Evolutionary conservation across 23 tunicate species (phyloP), one percentile per base, ranked within the genome.

Genomic region (Trididemnum nubilum): DNA sequence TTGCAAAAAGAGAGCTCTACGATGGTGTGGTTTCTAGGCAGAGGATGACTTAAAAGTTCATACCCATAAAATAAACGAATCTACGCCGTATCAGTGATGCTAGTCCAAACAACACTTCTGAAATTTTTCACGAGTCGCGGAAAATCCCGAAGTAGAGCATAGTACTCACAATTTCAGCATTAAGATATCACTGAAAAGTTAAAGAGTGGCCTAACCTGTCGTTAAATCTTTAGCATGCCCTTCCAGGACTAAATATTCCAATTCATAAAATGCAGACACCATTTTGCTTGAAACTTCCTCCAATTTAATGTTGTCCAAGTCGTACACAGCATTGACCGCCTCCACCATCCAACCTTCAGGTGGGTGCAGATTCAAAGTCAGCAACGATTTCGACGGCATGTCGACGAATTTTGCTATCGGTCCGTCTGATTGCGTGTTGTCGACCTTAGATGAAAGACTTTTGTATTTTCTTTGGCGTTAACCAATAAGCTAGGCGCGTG

Each of bases 341-440:
- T 89, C 99, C 72, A 87, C 99, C 99, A 96, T 91, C 99, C 99
- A 96, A 25, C 94, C 96, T 44, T 96, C 99, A 0, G 99, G 99
- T 26, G 99, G 90, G 32, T 93, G 88, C 60, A 96, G 57, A 51
- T 85, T 85, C 57, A 87, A 75, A 27, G 99, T 96, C 37, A 96
- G 64, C 1, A 96, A 65, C 9, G 99, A 83, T 34, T 87, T 88
- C 22, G 86, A 67, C 0, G 99, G 99, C 87, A 96, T 88, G 74
- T 87, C 94, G 18, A 35, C 22, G 58, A 96, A 96, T 54, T 71
- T 80, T 28, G 99, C 99, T 1, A 65, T 40, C 1, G 94, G 98
- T 1, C 94, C 93, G 38, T 85, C 89, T 0, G 89, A 84, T 36
- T 71, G 24, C 1, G 35, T 73, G 86, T 88, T 85, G 65, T 83